Percentiles rank a stretch among this genome's conserved stretches.
phyloP scores from a whole-genome alignment of 1,140 invertebrate species.

The Hirudo medicinalis region DNA sequence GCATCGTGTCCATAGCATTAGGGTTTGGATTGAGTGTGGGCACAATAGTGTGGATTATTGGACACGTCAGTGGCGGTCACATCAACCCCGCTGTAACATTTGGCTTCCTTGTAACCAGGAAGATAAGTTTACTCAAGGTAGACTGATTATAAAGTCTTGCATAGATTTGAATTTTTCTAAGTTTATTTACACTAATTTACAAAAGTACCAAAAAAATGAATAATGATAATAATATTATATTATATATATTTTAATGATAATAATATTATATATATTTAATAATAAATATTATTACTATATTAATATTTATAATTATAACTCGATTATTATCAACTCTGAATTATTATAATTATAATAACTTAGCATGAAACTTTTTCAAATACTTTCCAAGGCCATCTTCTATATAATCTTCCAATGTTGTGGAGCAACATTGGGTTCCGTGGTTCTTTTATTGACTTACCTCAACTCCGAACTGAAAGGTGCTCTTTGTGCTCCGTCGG shows the following conservation, averaged over 20 bases:
- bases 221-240: too few relatives aligned
- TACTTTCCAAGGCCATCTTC: not conserved
- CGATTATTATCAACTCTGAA: too few relatives aligned
- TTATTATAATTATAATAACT: too few relatives aligned
- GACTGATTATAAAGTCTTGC: too few relatives aligned
- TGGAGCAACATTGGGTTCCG: constrained; percentile 10
- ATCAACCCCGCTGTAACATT: constrained; percentile 23
- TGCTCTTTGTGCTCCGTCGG: not conserved
- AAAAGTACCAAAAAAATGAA: not conserved
- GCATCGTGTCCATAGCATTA: not conserved
- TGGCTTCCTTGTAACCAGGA: constrained; percentile 13
- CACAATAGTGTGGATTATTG: constrained; percentile 21
- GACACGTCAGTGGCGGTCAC: constrained; percentile 23
- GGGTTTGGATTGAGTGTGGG: constrained; percentile 20
- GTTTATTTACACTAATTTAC: not conserved
- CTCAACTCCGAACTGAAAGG: not conserved
- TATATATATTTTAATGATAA: too few relatives aligned
- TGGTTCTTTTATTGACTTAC: constrained; percentile 1
- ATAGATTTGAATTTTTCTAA: too few relatives aligned
- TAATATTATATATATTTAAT: too few relatives aligned
- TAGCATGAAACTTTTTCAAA: not conserved
- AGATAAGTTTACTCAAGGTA: constrained; percentile 20
- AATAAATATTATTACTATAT: too few relatives aligned
- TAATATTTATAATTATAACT: too few relatives aligned
- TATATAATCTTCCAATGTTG: constrained; percentile 17